Evolutionary conservation across 1,140 invertebrate species (phyloP).

Genomic region (Panonychus citri): DNA sequence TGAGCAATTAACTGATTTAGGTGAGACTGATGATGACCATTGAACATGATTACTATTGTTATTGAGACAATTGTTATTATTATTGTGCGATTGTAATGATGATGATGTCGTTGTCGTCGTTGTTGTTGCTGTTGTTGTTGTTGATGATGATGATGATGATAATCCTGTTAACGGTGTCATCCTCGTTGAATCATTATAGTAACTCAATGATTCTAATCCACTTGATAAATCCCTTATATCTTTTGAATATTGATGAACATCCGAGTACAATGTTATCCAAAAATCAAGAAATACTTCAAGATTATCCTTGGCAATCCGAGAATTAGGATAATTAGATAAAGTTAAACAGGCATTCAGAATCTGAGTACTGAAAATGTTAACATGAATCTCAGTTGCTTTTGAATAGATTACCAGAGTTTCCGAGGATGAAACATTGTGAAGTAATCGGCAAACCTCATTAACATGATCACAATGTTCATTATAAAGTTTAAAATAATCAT

Average conservation of each 20-base stretch:
- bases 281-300: slow-evolving; percentile 90
- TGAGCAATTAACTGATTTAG: too few relatives aligned
- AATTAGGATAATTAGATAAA: slow-evolving; percentile 64
- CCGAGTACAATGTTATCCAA: slow-evolving; percentile 78
- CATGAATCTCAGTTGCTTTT: slow-evolving; percentile 81
- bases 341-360: slow-evolving; percentile 78
- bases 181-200: too few relatives aligned
- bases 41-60: too few relatives aligned
- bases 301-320: slow-evolving; percentile 57
- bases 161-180: too few relatives aligned
- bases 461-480: slow-evolving; percentile 75
- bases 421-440: slow-evolving; percentile 77
- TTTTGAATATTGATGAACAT: slow-evolving; percentile 29
- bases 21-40: too few relatives aligned
- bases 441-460: slow-evolving; percentile 80
- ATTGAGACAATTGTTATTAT: too few relatives aligned
- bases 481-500: slow-evolving; percentile 57
- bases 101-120: too few relatives aligned
- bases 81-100: too few relatives aligned
- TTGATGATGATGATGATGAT: too few relatives aligned
- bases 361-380: slow-evolving; percentile 68
- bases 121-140: too few relatives aligned
- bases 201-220: background rate
- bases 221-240: background rate
- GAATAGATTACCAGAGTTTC: slow-evolving; percentile 78